A percentile compares a stretch with the other conserved stretches of the same genome.
These are phyloP conservation scores for Planiliza haematocheilus DNA, from an alignment of 2,113 vertebrate genomes.

Conservation along the genomic window DNA sequence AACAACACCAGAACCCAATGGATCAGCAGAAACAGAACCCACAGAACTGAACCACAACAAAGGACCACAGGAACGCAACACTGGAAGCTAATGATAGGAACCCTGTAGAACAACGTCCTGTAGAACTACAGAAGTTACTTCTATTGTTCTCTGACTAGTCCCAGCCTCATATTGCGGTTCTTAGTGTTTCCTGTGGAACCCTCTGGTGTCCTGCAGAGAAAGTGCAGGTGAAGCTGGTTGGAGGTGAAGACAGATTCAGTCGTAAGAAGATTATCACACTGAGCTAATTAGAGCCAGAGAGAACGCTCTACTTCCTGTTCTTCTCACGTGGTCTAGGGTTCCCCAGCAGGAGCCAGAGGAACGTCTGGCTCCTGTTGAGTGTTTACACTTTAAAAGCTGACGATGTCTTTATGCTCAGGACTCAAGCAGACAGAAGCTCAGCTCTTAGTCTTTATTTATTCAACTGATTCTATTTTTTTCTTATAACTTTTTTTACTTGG, in stretches of 20 bases:
- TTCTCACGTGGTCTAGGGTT: not conserved
- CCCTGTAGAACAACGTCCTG: not conserved
- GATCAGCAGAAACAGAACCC: not conserved
- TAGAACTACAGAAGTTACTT: not conserved
- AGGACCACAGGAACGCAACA: no score
- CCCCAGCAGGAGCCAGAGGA: no score
- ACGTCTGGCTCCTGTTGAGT: no score
- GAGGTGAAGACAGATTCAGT: conserved; percentile 42
- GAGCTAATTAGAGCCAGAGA: conserved; percentile 49
- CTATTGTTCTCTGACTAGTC: not conserved
- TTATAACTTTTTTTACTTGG: no score
- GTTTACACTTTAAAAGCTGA: no score
- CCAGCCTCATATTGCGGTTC: no score
- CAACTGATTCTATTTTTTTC: no score
- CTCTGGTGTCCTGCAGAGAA: conserved; percentile 11
- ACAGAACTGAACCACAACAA: not conserved
- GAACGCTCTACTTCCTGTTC: not conserved
- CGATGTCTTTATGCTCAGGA: no score
- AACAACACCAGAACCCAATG: no score
- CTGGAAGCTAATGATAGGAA: not conserved
- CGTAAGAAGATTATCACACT: conserved; percentile 58
- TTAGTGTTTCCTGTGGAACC: not conserved
- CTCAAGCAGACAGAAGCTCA: no score
- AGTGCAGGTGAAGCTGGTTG: conserved; percentile 32
- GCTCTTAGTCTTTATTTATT: no score